Evolutionary conservation across 2,888 invertebrate genomes (phyloP), one percentile per base, ranked within the genome.

Genomic region (Cerastis rubricosa): DNA sequence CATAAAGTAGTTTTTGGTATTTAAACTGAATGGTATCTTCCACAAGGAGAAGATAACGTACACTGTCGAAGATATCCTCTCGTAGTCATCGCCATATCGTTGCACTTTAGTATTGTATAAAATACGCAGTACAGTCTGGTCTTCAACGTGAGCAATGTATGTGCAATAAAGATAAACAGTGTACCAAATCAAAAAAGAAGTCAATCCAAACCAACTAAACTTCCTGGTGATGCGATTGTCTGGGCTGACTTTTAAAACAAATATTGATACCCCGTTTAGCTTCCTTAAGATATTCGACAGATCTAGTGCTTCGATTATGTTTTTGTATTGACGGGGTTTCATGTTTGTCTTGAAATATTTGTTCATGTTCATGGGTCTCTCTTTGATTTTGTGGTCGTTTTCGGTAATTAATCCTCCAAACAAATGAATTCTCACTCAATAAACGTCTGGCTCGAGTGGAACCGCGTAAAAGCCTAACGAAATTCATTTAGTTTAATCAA

Each of bases 41-140:
- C 92, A 92, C 89, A 94, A 90, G 0, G 89, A 84, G 57, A 92
- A 90, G 3, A 92, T 8, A 14, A 92, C 90, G 63, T 90, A 94
- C 0, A 89, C 1, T 0, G 90, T 74, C 4, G 93, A 91, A 2
- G 88, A 83, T 25, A 91, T 79, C 76, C 91, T 91, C 80, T 95
- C 94, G 45, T 91, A 91, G 67, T 91, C 90, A 74, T 95, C 95
- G 0, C 95, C 95, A 73, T 95, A 95, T 17, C 92, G 90, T 77
- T 91, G 89, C 40, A 95, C 81, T 85, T 91, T 94, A 0, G 95
- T 95, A 22, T 92, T 88, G 71, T 93, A 94, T 22, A 95, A 80
- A n/a, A 86, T 85, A 47, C 94, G 89, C 22, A 95, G 77, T 54
- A 95, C 90, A 1, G 93, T 93, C 81, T 94, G 93, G 63, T 93